Percentiles rank a stretch among this genome's conserved stretches.
These are phyloP conservation scores for Lithophane ornitopus DNA, from an alignment of 2,888 invertebrate species.

Conservation along the genomic window DNA sequence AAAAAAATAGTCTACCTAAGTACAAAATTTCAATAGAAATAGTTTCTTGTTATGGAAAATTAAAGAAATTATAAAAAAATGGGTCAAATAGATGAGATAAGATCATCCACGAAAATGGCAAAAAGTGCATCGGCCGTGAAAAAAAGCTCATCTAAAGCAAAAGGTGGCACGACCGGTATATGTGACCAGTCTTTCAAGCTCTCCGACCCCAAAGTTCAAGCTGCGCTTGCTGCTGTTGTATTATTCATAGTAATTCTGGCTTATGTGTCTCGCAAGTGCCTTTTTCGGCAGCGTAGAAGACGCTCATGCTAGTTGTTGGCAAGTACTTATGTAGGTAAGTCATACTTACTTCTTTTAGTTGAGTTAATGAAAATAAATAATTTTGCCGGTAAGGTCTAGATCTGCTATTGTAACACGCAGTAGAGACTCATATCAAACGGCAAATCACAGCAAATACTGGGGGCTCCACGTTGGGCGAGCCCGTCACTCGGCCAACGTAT, in stretches of 20 bases:
- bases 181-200: conserved; percentile 60
- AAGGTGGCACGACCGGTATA: neutral
- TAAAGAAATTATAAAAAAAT: conserved; percentile 56
- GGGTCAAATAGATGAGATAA: conserved; percentile 69
- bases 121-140: conserved; percentile 67
- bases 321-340: neutral
- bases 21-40: conserved; percentile 22
- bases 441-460: too few relatives aligned
- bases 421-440: too few relatives aligned
- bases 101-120: conserved; percentile 69
- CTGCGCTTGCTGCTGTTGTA: conserved; percentile 68
- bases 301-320: conserved; percentile 31
- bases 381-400: neutral
- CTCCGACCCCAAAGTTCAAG: conserved; percentile 77
- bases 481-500: too few relatives aligned
- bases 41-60: conserved; percentile 5
- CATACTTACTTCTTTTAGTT: neutral
- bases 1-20: neutral
- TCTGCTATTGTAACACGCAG: neutral
- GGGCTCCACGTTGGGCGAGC: too few relatives aligned
- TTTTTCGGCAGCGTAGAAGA: conserved; percentile 24
- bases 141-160: conserved; percentile 54
- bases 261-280: conserved; percentile 70
- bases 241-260: conserved; percentile 65
- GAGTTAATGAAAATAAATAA: neutral